These are phyloP conservation scores for Daboia siamensis DNA, from an alignment of 2,113 vertebrate genomes.

Conservation along the genomic window DNA sequence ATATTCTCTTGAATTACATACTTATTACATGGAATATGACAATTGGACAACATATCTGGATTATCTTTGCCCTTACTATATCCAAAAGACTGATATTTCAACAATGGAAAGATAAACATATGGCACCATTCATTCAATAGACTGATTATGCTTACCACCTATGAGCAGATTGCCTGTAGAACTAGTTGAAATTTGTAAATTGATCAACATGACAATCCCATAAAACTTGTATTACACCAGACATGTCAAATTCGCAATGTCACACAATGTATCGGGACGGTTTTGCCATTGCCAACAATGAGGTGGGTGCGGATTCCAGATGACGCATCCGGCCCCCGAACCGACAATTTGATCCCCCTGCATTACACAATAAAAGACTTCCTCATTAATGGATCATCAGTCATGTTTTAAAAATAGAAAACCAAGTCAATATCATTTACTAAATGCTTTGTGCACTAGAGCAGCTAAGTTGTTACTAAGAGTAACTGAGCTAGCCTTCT, in stretches of 20 bases:
- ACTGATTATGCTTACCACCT: background rate
- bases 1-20: background rate
- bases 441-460: background rate
- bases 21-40: background rate
- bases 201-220: background rate
- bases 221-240: background rate
- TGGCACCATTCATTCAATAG: background rate
- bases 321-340: too few species aligned
- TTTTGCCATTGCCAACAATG: too few species aligned
- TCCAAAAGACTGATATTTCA: background rate
- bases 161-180: background rate
- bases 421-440: background rate
- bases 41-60: background rate
- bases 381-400: background rate
- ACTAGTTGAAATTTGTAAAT: background rate
- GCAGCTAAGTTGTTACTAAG: background rate
- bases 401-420: background rate
- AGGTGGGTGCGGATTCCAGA: too few species aligned
- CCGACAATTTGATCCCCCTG: background rate
- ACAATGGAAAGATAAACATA: background rate
- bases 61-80: background rate
- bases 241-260: too few species aligned
- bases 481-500: background rate
- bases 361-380: background rate
- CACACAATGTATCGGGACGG: too few species aligned